phyloP scores from a whole-genome alignment of 2,888 invertebrate genomes.

The Cheilosia variabilis region DNA sequence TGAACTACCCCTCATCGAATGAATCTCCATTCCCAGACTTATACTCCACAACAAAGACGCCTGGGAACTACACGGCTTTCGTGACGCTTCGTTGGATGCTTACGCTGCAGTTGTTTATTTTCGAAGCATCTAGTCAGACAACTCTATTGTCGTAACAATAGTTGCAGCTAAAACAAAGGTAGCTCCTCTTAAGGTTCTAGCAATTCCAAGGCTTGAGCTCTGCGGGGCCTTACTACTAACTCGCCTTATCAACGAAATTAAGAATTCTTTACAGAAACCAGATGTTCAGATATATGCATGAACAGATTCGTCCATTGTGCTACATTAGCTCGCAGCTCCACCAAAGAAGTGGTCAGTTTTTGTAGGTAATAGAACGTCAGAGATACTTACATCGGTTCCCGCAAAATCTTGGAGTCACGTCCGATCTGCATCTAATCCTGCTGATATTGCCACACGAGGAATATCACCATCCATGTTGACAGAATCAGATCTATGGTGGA shows the following conservation, averaged over 20 bases:
- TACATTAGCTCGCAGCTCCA: conserved; percentile 41
- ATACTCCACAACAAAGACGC: conserved; percentile 6
- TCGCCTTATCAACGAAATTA: conserved; percentile 33
- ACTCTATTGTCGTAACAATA: neutral
- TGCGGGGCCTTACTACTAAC: conserved; percentile 38
- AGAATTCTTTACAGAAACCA: conserved; percentile 13
- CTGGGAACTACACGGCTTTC: conserved; percentile 46
- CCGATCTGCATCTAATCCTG: conserved; percentile 40
- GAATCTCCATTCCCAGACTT: conserved; percentile 6
- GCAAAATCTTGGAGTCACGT: conserved; percentile 36
- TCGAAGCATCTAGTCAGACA: conserved; percentile 9
- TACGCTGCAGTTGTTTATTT: conserved; percentile 47
- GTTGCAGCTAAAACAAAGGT: conserved; percentile 39
- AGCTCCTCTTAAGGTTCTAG: conserved; percentile 28
- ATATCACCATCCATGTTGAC: conserved; percentile 5
- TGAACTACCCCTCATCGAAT: conserved; percentile 13
- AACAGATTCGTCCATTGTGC: conserved; percentile 39
- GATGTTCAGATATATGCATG: conserved; percentile 12
- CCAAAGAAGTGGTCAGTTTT: conserved; percentile 55
- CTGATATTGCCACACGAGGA: conserved; percentile 51
- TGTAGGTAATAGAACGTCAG: conserved; percentile 41
- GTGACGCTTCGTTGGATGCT: conserved; percentile 61
- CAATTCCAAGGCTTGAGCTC: conserved; percentile 25
- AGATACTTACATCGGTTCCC: conserved; percentile 21
- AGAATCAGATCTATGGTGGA: conserved; percentile 30